phyloP scores from a whole-genome alignment of 1,140 invertebrate genomes.

The Rhyzopertha dominica region DNA sequence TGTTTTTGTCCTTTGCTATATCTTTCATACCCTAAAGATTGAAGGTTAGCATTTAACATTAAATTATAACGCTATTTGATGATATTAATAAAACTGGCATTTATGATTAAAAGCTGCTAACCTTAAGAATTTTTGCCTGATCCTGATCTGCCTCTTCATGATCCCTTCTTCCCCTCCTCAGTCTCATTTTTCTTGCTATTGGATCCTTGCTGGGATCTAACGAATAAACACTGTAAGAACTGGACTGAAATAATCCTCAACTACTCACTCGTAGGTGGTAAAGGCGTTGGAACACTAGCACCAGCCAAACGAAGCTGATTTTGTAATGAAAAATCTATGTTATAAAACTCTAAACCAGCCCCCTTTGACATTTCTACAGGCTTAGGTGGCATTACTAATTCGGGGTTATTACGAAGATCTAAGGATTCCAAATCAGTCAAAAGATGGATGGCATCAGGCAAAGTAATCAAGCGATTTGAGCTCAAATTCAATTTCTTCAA shows the following conservation, averaged over 20 bases:
- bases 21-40: constrained; percentile 86
- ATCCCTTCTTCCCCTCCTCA: constrained; percentile 67
- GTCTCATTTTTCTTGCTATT: constrained; percentile 85
- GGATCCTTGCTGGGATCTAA: constrained; percentile 68
- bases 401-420: constrained; percentile 90
- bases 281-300: constrained; percentile 72
- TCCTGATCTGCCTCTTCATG: constrained; percentile 83
- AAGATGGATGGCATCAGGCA: constrained; percentile 96
- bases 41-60: constrained; percentile 3
- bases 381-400: constrained; percentile 97
- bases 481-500: constrained; percentile 92
- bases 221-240: constrained; percentile 28
- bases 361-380: constrained; percentile 71
- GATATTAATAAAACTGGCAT: not conserved
- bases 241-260: not conserved
- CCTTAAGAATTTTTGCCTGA: constrained; percentile 90
- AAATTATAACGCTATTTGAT: not conserved
- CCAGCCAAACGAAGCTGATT: constrained; percentile 90
- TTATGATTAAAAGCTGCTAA: constrained; percentile 32
- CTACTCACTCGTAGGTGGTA: constrained; percentile 58
- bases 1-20: constrained; percentile 85
- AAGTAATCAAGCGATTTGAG: constrained; percentile 88
- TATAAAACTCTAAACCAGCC: constrained; percentile 91
- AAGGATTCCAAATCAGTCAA: constrained; percentile 85
- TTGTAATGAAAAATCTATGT: constrained; percentile 97